Base-by-base conservation (phyloP, 2,888 invertebrate genomes). In the Melinaea marsaeus region DNA sequence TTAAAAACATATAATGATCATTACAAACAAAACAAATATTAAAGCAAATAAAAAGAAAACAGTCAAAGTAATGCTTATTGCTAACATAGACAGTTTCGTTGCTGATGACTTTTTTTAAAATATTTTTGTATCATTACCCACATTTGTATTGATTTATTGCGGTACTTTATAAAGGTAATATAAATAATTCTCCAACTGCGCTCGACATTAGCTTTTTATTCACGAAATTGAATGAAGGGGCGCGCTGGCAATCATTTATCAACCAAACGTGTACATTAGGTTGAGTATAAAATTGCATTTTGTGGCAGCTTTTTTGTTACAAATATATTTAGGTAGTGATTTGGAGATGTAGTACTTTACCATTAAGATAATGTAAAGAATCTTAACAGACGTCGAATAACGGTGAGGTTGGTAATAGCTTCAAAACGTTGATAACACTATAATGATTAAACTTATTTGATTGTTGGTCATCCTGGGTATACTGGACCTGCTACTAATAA, bases 191-290 rank as follows among this genome's bases (percentile, higher is more conserved):
- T 62, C 67, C 67, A 65, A 72, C 71, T 74, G 72, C 68, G 69
- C 61, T 65, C 71, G 73, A 70, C 72, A 66, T 47, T 63, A 65
- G 72, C 72, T 71, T 72, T 74, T 74, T 74, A 74, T 72, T 71
- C 70, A 61, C 71, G 64, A 72, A 72, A 74, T 72, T 74, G 75
- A 75, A 74, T 71, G 71, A 71, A 68, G 71, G 72, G 69, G 69
- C 67, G 71, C 69, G 71, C 70, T 69, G 68, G 67, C 70, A 72
- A 73, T 73, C 71, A 73, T 75, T 73, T 74, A 74, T 74, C 72
- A 75, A 71, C 71, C 67, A 71, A 73, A 74, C 71, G 73, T 71
- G 71, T 70, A 73, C 74, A 73, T 74, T 72, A 74, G 70, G 70
- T 69, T 67, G 66, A 70, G 60, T 67, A 63, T 63, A 74, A 74